Base-by-base conservation (phyloP, 2,113 vertebrate genomes). In the Hyperopisus bebe region DNA sequence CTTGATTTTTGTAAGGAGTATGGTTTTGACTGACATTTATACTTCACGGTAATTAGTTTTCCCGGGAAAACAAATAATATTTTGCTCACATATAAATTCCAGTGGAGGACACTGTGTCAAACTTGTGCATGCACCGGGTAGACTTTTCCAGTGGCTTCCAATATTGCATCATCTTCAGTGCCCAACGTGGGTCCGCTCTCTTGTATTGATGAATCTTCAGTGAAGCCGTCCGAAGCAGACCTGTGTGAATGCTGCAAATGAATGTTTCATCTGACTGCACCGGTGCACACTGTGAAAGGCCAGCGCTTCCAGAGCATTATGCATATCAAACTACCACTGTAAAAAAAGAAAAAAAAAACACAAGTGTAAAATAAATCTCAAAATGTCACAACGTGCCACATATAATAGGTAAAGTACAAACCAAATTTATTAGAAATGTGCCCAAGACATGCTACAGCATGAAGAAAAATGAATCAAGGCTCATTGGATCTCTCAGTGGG, bases 191-290 rank as follows among this genome's bases (percentile, higher is more conserved):
- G 11, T 46, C 17, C 46, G 85, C 53, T 88, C 27, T n/a, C 5
- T 44, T 88, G 24, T 53, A 87, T 27, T 87, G 50, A 21, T 87
- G 47, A 46, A 39, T 62, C 53, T 44, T 11, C 17, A n/a, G 53
- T 10, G 55, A 66, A 66, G 42, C n/a, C n/a, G 19, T 47, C 44
- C 21, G 24, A 24, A 86, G 83, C 24, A 15, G 31, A 80, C 74
- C 74, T 80, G 74, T 80, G 31, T 80, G 74, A 80, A 83, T 46
- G 35, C 35, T 83, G 44, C 44, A 86, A 86, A 86, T 86, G 47
- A n/a, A 53, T 39, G 50, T 51, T 87, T 87, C 48, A 55, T 87
- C 31, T 55, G 86, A 87, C 48, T 87, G 86, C 86, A 87, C 50
- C 31, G 19, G 19, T n/a, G 48, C 27, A 8, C 47, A 55, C 27